Base-by-base conservation (phyloP, 2,888 invertebrate genomes). In the Merodon equestris region DNA sequence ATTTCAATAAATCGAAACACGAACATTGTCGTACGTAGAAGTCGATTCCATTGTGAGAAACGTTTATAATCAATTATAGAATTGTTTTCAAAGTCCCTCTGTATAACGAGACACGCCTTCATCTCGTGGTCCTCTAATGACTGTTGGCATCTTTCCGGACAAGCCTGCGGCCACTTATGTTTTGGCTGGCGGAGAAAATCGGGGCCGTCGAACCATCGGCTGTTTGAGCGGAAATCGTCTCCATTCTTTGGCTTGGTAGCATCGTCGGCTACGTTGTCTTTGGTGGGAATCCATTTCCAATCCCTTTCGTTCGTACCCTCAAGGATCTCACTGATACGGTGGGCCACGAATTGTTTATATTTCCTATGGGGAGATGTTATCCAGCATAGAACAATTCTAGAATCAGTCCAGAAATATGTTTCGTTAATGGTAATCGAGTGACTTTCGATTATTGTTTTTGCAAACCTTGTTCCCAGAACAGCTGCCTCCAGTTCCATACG, bases 271-370 rank as follows among this genome's bases (percentile, higher is more conserved):
- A 53, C 53, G 17, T 58, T 58, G 1, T 58, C 45, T n/a, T 47
- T 53, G 14, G 44, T 45, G 1, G 45, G 40, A 10, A 40, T 27
- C 66, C 56, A 54, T 7, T 45, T 64, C 53, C 53, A 64, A 14
- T 54, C 10, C 5, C 18, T 1, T 47, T 10, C 9, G 13, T 53
- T 27, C 10, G 14, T 9, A 19, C 42, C 51, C 45, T 79, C 57
- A 1, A 57, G 18, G 18, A 68, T 53, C 48, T 61, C 67, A 13
- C 36, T 48, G 1, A 66, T 14, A 14, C 61, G 17, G 9, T 48
- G 44, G 9, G 66, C 50, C 9, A 68, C 60, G 19, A 57, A 66
- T 7, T 57, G 36, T 44, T 81, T 81, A 14, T 64, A 61, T n/a
- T 47, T 60, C 1, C 48, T n/a, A 34, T 74, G 48, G 1, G 54